Conservation (phyloP, 2,797 vertebrate genomes). For the Rhynchotus rufescens region DNA sequence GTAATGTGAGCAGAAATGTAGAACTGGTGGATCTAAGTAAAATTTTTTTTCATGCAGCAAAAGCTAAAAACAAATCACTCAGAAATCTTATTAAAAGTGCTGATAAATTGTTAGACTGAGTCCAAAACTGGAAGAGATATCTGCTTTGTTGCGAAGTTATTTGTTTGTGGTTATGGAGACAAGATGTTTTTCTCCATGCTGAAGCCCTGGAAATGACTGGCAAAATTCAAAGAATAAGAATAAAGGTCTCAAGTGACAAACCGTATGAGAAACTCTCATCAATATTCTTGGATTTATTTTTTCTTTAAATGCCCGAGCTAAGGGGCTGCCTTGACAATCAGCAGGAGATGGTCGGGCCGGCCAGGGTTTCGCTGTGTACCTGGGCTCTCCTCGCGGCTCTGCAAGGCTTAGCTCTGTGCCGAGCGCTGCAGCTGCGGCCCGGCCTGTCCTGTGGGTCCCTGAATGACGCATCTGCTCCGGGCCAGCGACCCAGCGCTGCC, state of each 20-base stretch:
- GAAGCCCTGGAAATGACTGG: conserved; percentile 36
- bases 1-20: not conserved
- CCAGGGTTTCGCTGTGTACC: not conserved
- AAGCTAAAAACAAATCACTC: not conserved
- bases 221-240: conserved; percentile 38
- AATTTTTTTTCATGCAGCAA: not conserved
- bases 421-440: not conserved
- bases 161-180: conserved; percentile 62
- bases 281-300: not conserved
- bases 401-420: not conserved
- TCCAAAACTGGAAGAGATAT: conserved; percentile 20
- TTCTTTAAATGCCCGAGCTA: not conserved
- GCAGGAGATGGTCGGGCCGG: not conserved
- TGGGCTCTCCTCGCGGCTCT: rapidly evolving
- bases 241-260: conserved; percentile 25
- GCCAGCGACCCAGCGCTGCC: not conserved
- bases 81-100: not conserved
- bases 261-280: not conserved
- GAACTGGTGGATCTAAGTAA: not conserved
- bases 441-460: not conserved
- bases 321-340: not conserved
- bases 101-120: not conserved
- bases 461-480: not conserved
- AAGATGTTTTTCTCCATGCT: conserved; percentile 4
- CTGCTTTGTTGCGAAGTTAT: conserved; percentile 42